A percentile compares a stretch with the other conserved stretches of the same genome.
phyloP scores from a whole-genome alignment of 2,888 invertebrate genomes.

The Andrena haemorrhoa region DNA sequence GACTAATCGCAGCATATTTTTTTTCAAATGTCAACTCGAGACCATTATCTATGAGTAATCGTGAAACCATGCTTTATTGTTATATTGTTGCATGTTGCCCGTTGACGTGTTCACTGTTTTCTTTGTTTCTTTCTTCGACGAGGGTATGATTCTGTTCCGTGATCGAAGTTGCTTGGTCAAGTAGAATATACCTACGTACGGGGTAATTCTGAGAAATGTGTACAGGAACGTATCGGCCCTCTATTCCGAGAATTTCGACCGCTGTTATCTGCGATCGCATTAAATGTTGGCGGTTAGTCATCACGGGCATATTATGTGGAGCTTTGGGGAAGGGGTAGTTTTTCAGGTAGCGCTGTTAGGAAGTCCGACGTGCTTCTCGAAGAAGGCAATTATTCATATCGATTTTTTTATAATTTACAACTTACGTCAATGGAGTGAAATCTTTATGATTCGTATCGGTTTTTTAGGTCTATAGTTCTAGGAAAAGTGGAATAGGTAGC shows the following conservation, averaged over 20 bases:
- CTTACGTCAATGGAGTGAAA: too few species aligned
- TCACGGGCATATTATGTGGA: not conserved
- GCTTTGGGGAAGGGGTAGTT: not conserved
- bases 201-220: slow-evolving; percentile 19
- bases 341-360: not conserved
- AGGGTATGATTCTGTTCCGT: not conserved
- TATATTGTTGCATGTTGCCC: not conserved
- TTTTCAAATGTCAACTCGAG: not conserved
- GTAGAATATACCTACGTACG: not conserved
- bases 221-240: not conserved
- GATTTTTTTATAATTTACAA: too few species aligned
- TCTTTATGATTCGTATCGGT: too few species aligned
- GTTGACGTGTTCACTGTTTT: not conserved
- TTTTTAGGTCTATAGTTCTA: too few species aligned
- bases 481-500: too few species aligned
- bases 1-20: not conserved
- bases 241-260: slow-evolving; percentile 29
- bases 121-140: too few species aligned
- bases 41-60: slow-evolving; percentile 12
- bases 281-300: not conserved
- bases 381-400: too few species aligned
- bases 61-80: not conserved
- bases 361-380: too few species aligned
- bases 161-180: not conserved
- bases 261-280: slow-evolving; percentile 27